phyloP scores from a whole-genome alignment of 2,113 vertebrate genomes.

The Pavo muticus region DNA sequence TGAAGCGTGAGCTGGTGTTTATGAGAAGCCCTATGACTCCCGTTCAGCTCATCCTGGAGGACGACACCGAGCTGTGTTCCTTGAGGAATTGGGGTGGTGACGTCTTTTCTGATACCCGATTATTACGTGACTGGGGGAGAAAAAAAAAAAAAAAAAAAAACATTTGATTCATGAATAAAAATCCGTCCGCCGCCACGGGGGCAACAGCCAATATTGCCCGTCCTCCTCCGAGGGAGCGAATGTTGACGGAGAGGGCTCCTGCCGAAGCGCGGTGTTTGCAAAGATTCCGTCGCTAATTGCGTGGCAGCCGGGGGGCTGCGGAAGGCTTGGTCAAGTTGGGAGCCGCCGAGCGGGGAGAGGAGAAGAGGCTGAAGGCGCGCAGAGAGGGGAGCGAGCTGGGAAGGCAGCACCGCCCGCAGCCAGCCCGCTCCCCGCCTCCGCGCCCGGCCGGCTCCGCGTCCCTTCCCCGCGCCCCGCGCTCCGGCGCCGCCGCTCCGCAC shows the following conservation, averaged over 20 bases:
- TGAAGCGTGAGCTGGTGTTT: conserved; percentile 81
- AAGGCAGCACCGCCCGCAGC: conserved; percentile 78
- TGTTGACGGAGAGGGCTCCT: conserved; percentile 81
- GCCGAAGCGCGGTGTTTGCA: conserved; percentile 74
- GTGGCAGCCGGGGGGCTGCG: conserved; percentile 73
- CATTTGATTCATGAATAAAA: conserved; percentile 92
- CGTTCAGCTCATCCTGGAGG: conserved; percentile 91
- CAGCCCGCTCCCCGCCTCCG: conserved; percentile 72
- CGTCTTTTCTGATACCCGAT: conserved; percentile 92
- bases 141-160: conserved; percentile 86
- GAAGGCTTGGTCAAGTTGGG: conserved; percentile 82
- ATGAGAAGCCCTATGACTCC: conserved; percentile 86
- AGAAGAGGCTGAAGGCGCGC: conserved; percentile 81
- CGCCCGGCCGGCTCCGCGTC: conserved; percentile 63
- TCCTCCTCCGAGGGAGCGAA: conserved; percentile 85
- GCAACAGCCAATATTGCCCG: conserved; percentile 87
- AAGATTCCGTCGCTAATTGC: conserved; percentile 79
- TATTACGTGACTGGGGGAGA: conserved; percentile 88
- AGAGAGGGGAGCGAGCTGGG: conserved; percentile 79
- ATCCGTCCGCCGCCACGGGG: conserved; percentile 86
- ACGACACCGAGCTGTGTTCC: conserved; percentile 92
- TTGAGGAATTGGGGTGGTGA: conserved; percentile 95
- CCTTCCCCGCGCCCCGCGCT: background rate
- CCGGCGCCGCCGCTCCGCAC: conserved; percentile 10
- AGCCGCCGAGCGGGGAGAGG: conserved; percentile 77